phyloP scores from a whole-genome alignment of 2,113 vertebrate genomes.

The Misgurnus mizolepis region DNA sequence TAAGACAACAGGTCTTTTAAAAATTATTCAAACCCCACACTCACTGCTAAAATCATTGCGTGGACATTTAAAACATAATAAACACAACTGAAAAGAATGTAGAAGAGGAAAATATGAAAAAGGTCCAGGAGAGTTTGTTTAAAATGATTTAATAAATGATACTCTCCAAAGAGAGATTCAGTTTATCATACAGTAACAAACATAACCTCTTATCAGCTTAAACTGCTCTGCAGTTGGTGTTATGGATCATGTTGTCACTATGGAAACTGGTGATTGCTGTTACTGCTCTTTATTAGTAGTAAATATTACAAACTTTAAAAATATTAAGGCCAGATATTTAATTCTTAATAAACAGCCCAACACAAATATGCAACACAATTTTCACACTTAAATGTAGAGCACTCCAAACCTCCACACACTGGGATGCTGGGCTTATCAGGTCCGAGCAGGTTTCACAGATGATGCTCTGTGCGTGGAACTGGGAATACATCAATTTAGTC shows the following conservation, averaged over 20 bases:
- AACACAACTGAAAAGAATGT: background rate
- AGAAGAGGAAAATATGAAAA: background rate
- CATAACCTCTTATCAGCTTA: background rate
- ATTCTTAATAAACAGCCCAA: conserved; percentile 22
- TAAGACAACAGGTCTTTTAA: no score
- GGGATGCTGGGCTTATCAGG: conserved; percentile 70
- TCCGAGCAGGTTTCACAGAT: conserved; percentile 68
- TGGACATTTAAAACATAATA: no score
- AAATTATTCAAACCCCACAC: no score
- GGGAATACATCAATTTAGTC: conserved; percentile 68
- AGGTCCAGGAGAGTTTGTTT: background rate
- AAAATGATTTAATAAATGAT: background rate
- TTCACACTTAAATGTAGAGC: conserved; percentile 50
- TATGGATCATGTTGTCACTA: conserved; percentile 2
- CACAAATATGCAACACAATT: conserved; percentile 13
- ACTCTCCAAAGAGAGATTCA: background rate
- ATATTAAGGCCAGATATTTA: conserved; percentile 20
- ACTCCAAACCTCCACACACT: conserved; percentile 55
- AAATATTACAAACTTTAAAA: conserved; percentile 4
- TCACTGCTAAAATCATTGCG: no score
- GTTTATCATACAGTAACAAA: conserved; percentile 1
- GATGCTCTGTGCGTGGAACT: conserved; percentile 61
- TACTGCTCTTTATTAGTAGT: background rate
- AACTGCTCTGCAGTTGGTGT: conserved; percentile 1
- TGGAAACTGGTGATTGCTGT: conserved; percentile 1